These are phyloP conservation scores for Carassius gibelio DNA, from an alignment of 2,113 vertebrate species.

Conservation along the genomic window DNA sequence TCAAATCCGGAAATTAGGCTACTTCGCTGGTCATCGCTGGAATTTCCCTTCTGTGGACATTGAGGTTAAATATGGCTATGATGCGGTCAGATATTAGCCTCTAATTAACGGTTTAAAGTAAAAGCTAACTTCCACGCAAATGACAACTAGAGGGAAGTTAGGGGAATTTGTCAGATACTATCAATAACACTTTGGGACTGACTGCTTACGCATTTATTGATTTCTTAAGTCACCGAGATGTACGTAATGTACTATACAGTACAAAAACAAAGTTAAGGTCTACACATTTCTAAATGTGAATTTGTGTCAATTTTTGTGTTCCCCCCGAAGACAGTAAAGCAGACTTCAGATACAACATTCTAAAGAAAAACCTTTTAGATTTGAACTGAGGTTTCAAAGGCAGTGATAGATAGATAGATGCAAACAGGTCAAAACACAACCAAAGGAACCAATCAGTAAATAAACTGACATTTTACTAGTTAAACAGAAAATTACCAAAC, in stretches of 20 bases:
- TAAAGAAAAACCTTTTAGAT: neutral
- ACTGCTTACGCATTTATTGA: neutral
- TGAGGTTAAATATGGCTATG: neutral
- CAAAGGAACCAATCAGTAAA: neutral
- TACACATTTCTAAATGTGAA: neutral
- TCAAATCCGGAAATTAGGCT: neutral
- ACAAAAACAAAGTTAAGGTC: neutral
- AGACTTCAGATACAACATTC: neutral
- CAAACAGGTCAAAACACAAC: neutral
- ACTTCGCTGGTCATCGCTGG: neutral
- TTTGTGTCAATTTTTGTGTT: neutral
- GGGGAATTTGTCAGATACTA: neutral
- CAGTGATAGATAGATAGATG: neutral
- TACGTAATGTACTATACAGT: neutral
- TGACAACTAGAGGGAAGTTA: neutral
- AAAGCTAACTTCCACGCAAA: neutral
- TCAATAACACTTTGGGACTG: neutral
- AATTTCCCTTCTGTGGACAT: neutral
- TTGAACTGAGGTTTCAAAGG: neutral
- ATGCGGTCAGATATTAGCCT: neutral
- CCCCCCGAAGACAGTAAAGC: neutral
- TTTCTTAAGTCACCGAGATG: neutral
- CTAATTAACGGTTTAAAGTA: neutral
- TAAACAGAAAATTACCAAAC: neutral
- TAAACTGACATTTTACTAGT: constrained; percentile 16